A percentile compares a stretch with the other conserved stretches of the same genome.
Evolutionary conservation across 2,888 invertebrate species (phyloP).

Genomic region (Xestia ashworthii): DNA sequence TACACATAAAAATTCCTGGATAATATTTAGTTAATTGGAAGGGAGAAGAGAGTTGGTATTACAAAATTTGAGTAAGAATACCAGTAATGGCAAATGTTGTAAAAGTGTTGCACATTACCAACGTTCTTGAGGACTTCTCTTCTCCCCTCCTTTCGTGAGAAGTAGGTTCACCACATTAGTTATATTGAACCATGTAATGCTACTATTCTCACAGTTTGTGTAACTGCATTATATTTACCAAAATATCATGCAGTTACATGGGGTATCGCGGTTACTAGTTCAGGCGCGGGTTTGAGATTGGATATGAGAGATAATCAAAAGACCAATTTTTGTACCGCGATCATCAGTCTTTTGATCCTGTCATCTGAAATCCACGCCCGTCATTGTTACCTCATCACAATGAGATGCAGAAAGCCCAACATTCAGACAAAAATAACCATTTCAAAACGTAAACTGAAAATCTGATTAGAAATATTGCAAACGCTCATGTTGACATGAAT

Average conservation of each 20-base stretch:
- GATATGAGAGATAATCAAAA: background rate
- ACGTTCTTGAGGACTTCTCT: constrained; percentile 3
- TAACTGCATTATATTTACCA: constrained; percentile 8
- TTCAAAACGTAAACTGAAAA: background rate
- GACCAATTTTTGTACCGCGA: background rate
- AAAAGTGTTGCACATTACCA: constrained; percentile 1
- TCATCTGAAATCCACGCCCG: background rate
- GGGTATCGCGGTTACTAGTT: background rate
- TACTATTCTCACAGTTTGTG: constrained; percentile 7
- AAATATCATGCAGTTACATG: constrained; percentile 6
- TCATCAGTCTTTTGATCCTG: background rate
- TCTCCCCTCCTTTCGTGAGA: constrained; percentile 15
- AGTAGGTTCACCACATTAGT: constrained; percentile 3
- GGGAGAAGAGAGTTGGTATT: constrained; percentile 1
- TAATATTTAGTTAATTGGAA: too few relatives aligned
- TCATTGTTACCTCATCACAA: constrained; percentile 1
- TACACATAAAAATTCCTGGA: too few relatives aligned
- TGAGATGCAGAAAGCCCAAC: background rate
- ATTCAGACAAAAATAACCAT: background rate
- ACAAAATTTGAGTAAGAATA: background rate
- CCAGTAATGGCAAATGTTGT: background rate
- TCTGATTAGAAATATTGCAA: background rate
- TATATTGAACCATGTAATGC: background rate
- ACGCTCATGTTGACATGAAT: background rate
- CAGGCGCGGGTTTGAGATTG: constrained; percentile 3